Evolutionary conservation across 1,140 invertebrate genomes (phyloP).

Genomic region (Megalopta genalis): DNA sequence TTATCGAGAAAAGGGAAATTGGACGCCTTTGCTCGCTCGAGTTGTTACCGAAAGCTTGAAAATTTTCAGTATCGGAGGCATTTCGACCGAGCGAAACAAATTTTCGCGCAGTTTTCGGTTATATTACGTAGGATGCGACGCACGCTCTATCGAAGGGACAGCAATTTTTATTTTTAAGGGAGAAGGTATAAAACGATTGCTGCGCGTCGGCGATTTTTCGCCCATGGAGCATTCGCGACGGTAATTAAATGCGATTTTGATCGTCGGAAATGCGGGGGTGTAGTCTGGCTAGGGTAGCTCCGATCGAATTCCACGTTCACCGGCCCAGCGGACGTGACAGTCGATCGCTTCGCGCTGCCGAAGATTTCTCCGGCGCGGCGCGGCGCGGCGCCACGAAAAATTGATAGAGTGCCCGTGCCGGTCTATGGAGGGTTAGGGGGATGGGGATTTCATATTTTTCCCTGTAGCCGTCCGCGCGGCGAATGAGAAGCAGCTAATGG

Average conservation of each 20-base stretch:
- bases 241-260: constrained; percentile 4
- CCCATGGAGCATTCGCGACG: too few relatives aligned
- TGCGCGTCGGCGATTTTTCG: too few relatives aligned
- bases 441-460: constrained; percentile 55
- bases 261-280: background rate
- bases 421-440: background rate
- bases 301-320: constrained; percentile 39
- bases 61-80: too few relatives aligned
- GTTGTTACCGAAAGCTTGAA: too few relatives aligned
- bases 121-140: too few relatives aligned
- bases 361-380: constrained; percentile 57
- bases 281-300: background rate
- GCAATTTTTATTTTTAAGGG: too few relatives aligned
- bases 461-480: constrained; percentile 16
- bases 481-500: constrained; percentile 63
- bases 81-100: too few relatives aligned
- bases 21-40: too few relatives aligned
- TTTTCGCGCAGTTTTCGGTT: too few relatives aligned
- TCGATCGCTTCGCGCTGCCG: constrained; percentile 43
- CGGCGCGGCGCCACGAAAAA: constrained; percentile 54
- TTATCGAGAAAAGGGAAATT: too few relatives aligned
- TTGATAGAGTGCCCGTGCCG: constrained; percentile 57
- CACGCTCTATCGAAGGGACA: too few relatives aligned
- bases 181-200: too few relatives aligned
- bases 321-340: constrained; percentile 41